These are phyloP conservation scores for Orthosia gothica DNA, from an alignment of 2,888 invertebrate genomes.

Conservation along the genomic window DNA sequence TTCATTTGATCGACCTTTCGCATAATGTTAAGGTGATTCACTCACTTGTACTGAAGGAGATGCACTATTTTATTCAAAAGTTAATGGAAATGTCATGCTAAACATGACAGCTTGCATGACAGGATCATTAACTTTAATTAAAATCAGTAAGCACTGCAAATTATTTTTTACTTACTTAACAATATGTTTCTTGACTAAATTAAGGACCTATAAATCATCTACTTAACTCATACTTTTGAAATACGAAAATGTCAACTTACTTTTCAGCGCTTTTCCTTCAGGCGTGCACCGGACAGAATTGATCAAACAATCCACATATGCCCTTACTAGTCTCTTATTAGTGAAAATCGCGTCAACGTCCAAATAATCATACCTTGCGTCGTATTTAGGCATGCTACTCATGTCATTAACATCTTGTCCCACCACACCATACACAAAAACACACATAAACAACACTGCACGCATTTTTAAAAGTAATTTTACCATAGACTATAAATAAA, in stretches of 20 bases:
- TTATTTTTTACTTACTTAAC: neutral
- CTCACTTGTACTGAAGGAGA: constrained; percentile 7
- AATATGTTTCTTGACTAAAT: neutral
- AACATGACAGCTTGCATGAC: neutral
- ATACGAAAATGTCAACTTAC: constrained; percentile 89
- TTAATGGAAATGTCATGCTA: neutral
- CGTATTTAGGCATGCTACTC: constrained; percentile 86
- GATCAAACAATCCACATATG: constrained; percentile 94
- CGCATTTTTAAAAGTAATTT: constrained; percentile 76
- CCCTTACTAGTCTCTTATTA: constrained; percentile 93
- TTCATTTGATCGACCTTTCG: constrained; percentile 45
- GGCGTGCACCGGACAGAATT: constrained; percentile 93
- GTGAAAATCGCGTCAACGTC: constrained; percentile 93
- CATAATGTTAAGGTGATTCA: constrained; percentile 43
- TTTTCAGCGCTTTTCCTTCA: constrained; percentile 94
- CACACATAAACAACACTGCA: constrained; percentile 79
- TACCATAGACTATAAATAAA: constrained; percentile 9
- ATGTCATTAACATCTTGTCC: constrained; percentile 83
- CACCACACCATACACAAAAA: constrained; percentile 76
- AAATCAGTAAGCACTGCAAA: neutral
- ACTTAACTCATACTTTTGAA: neutral
- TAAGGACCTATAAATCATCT: neutral
- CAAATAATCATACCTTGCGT: constrained; percentile 93
- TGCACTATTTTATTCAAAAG: constrained; percentile 11
- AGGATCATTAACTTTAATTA: neutral